Conservation (phyloP, 2,888 invertebrate species). For the Erannis defoliaria region DNA sequence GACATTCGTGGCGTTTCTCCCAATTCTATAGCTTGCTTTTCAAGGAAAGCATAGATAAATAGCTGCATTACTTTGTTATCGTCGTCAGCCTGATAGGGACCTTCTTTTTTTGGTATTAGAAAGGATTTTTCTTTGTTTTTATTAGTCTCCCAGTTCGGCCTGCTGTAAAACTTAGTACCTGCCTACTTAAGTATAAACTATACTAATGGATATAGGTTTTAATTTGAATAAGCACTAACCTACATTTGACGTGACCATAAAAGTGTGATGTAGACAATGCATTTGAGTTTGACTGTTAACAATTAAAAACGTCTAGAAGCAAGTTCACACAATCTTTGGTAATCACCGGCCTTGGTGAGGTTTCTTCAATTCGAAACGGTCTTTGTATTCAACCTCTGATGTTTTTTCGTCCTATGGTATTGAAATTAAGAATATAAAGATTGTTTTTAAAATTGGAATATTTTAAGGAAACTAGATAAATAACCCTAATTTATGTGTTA, state of each 20-base stretch:
- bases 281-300: conserved; percentile 4
- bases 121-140: no score
- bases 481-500: no score
- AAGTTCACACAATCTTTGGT: conserved; percentile 46
- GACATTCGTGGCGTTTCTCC: neutral
- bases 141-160: no score
- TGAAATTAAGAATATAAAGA: neutral
- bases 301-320: conserved; percentile 37
- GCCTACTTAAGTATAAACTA: no score
- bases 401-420: conserved; percentile 17
- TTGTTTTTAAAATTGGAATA: neutral
- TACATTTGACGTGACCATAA: neutral
- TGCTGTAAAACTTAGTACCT: no score
- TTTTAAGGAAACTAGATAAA: neutral
- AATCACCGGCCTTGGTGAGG: conserved; percentile 44
- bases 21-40: no score
- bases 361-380: conserved; percentile 47
- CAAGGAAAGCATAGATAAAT: no score
- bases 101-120: no score
- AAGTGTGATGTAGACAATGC: conserved; percentile 18
- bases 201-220: no score
- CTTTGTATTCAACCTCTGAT: conserved; percentile 45
- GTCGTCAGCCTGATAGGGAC: no score
- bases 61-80: no score
- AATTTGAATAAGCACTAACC: neutral